phyloP scores from a whole-genome alignment of 2,888 invertebrate species.

The Amiota communis region DNA sequence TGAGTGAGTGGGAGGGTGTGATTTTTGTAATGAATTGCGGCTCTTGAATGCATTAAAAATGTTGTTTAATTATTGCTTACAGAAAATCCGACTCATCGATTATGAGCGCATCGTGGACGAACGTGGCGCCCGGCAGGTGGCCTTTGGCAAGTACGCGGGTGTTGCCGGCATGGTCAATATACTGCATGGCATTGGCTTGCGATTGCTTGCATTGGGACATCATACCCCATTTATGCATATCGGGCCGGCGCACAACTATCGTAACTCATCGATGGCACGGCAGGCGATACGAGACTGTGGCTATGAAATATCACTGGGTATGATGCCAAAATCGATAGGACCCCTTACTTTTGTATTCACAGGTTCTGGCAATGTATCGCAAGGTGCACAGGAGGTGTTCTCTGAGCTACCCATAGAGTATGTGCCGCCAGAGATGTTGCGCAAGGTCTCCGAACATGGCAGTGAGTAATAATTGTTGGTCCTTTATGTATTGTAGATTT shows the following conservation, averaged over 20 bases:
- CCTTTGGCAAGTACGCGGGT: constrained; percentile 99
- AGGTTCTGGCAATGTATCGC: constrained; percentile 97
- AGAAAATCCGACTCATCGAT: constrained; percentile 94
- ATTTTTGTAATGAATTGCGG: constrained; percentile 17
- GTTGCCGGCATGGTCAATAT: constrained; percentile 99
- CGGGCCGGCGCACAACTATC: constrained; percentile 98
- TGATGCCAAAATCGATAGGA: constrained; percentile 98
- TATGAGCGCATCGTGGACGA: constrained; percentile 96
- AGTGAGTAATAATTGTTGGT: constrained; percentile 76
- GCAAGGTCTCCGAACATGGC: constrained; percentile 97
- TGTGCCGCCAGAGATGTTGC: constrained; percentile 94
- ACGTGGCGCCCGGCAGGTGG: constrained; percentile 92
- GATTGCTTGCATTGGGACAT: constrained; percentile 93
- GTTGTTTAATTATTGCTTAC: constrained; percentile 46
- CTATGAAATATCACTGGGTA: constrained; percentile 95
- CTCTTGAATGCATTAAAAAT: constrained; percentile 29
- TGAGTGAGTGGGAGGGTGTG: constrained; percentile 35
- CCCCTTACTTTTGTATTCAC: constrained; percentile 98
- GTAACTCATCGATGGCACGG: constrained; percentile 97
- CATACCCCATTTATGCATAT: constrained; percentile 99
- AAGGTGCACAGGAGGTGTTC: constrained; percentile 93
- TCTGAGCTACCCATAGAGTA: constrained; percentile 98
- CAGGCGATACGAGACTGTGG: constrained; percentile 99
- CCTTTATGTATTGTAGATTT: not conserved
- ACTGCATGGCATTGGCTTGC: constrained; percentile 94